phyloP scores from a whole-genome alignment of 1,140 invertebrate species.

The Drosophila arizonae region DNA sequence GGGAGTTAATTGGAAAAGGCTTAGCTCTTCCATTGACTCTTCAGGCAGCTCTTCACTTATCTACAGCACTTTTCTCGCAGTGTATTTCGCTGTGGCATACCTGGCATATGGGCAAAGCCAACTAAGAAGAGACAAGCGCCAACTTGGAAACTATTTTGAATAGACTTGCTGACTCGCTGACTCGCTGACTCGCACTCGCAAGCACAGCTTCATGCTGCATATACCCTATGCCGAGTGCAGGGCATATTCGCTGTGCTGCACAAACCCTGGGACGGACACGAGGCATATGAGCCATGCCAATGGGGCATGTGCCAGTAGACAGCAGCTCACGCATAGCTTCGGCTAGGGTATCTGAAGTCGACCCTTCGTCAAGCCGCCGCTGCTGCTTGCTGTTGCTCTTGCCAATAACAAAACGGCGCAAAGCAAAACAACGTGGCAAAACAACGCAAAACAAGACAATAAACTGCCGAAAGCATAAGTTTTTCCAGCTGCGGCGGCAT shows the following conservation, averaged over 20 bases:
- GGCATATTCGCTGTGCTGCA: background rate
- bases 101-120: background rate
- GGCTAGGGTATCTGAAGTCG: background rate
- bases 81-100: background rate
- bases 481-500: conserved; percentile 17
- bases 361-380: background rate
- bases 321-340: background rate
- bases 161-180: conserved; percentile 14
- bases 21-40: too few species aligned
- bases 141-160: conserved; percentile 22
- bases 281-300: background rate
- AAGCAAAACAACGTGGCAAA: conserved; percentile 44
- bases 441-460: conserved; percentile 67
- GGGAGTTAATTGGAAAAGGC: too few species aligned
- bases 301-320: too few species aligned
- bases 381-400: background rate
- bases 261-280: too few species aligned
- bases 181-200: conserved; percentile 19
- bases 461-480: conserved; percentile 74
- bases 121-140: background rate
- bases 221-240: background rate
- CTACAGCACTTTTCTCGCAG: background rate
- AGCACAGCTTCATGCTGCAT: background rate
- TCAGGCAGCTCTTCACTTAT: too few species aligned
- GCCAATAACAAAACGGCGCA: conserved; percentile 15